Evolutionary conservation across 2,888 invertebrate genomes (phyloP).

Genomic region (Arctia plantaginis): DNA sequence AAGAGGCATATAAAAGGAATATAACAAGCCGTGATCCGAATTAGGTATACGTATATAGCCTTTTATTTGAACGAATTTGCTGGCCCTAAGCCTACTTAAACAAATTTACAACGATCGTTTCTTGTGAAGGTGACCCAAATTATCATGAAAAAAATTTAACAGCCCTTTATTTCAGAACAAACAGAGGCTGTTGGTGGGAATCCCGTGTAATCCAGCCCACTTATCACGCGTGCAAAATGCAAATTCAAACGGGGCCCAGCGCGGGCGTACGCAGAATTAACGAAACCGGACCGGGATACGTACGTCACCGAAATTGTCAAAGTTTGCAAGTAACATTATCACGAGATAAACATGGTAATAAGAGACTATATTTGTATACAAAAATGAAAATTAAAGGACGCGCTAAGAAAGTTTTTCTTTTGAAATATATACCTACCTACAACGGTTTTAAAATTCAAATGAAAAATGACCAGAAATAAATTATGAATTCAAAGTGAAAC

Average conservation of each 20-base stretch:
- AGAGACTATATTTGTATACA: constrained; percentile 25
- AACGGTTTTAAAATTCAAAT: constrained; percentile 48
- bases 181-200: constrained; percentile 84
- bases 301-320: constrained; percentile 82
- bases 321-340: constrained; percentile 76
- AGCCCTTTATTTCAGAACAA: constrained; percentile 86
- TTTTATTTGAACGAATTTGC: constrained; percentile 77
- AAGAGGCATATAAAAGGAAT: constrained; percentile 26
- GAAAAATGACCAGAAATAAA: constrained; percentile 45
- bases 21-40: constrained; percentile 48
- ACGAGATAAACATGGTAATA: constrained; percentile 74
- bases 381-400: constrained; percentile 1
- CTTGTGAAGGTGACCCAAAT: constrained; percentile 86
- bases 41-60: constrained; percentile 62
- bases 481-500: constrained; percentile 49
- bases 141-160: constrained; percentile 85
- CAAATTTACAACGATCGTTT: constrained; percentile 83
- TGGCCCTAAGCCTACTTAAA: constrained; percentile 82
- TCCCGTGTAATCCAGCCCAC: constrained; percentile 85
- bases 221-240: constrained; percentile 87
- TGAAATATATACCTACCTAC: constrained; percentile 12
- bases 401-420: constrained; percentile 21
- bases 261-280: constrained; percentile 82
- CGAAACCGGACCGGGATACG: constrained; percentile 70
- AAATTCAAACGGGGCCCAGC: constrained; percentile 77